Evolutionary conservation across 2,888 invertebrate species (phyloP), one percentile per base, ranked within the genome.

Genomic region (Synanthedon myopaeformis): DNA sequence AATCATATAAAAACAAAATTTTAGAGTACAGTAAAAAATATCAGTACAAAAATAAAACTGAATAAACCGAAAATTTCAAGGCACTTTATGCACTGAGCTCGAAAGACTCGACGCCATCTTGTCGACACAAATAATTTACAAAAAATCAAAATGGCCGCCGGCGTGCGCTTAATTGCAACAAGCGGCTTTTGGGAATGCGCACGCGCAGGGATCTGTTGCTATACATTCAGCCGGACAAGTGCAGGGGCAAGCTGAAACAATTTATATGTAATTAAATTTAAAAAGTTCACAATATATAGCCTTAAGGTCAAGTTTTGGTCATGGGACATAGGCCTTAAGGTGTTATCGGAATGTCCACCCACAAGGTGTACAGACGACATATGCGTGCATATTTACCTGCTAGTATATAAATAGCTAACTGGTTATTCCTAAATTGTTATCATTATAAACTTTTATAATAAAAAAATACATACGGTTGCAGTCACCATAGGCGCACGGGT

Each of bases 401-500:
- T n/a, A n/a, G n/a, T n/a, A n/a, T n/a, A n/a, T n/a, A n/a, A n/a
- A n/a, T n/a, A n/a, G n/a, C n/a, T n/a, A n/a, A n/a, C n/a, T n/a
- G n/a, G n/a, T 17, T 23, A 23, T 23, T 3, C 23, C 23, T 23
- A 5, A 17, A 17, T 17, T 49, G 14, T 17, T 49, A 13, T 12
- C 19, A 14, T 28, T 28, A 28, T 6, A 28, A 3, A 23, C 5
- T 23, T 23, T 49, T 13, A 19, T 19, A 12, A 35, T 54, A 12
- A 35, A 51, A 11, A 52, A 10, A 3, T 54, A 72, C 82, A 72
- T 55, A 87, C 86, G 82, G 68, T 82, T 82, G 63, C 86, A 87
- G 49, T 89, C 82, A 13, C 89, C 89, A 61, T 89, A 86, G 1
- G 82, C 70, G 69, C 89, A 89, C 17, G 89, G 87, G 62, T 89